Conservation (phyloP, 2,113 vertebrate genomes). For the Pachyramphus minor region DNA sequence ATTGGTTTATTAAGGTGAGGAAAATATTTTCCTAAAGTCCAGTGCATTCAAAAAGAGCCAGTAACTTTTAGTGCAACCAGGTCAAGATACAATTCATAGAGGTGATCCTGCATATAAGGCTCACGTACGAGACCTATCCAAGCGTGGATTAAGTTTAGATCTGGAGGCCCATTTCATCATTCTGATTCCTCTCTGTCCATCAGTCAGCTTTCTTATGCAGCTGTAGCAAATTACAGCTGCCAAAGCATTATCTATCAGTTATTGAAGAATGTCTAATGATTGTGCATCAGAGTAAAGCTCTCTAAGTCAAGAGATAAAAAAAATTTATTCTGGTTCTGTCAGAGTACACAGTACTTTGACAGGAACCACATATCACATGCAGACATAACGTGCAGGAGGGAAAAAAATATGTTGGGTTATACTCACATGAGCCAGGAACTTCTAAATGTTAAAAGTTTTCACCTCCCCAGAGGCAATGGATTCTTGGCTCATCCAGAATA, state of each 20-base stretch:
- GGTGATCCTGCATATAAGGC: background rate
- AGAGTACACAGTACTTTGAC: background rate
- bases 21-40: background rate
- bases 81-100: background rate
- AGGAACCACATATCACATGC: background rate
- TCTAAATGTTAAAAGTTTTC: background rate
- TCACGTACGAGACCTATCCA: accelerated
- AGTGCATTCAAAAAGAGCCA: background rate
- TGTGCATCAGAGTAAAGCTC: background rate
- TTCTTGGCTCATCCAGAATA: constrained; percentile 47
- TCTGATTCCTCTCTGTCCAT: background rate
- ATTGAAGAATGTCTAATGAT: background rate
- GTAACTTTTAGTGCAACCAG: background rate
- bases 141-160: background rate
- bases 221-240: constrained; percentile 1
- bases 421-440: background rate
- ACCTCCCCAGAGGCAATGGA: constrained; percentile 27
- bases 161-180: background rate
- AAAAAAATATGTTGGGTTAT: background rate
- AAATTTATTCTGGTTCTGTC: background rate
- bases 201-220: background rate
- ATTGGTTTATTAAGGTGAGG: background rate
- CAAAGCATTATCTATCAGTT: constrained; percentile 14
- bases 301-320: background rate
- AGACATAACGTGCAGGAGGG: background rate